Percentiles rank a stretch among this genome's conserved stretches.
phyloP scores from a whole-genome alignment of 2,113 vertebrate species.

The Synchiropus splendidus region DNA sequence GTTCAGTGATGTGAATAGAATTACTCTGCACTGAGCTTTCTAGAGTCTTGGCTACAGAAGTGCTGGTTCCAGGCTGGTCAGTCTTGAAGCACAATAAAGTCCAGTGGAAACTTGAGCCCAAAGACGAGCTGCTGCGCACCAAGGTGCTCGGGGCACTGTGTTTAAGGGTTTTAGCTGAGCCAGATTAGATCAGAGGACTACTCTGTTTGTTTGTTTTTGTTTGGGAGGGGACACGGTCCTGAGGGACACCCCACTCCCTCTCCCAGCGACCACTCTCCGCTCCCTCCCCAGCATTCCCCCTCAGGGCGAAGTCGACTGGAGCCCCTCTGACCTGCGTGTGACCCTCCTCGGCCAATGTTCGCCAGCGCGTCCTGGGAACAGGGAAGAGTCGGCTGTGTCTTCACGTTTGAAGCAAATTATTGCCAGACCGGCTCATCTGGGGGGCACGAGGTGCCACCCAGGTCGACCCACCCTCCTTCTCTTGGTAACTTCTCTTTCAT shows the following conservation, averaged over 20 bases:
- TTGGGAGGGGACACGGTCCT: conserved; percentile 44
- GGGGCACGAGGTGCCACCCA: conserved; percentile 54
- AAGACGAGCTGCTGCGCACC: conserved; percentile 3
- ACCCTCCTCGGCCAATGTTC: conserved; percentile 45
- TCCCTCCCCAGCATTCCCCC: conserved; percentile 53
- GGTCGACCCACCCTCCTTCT: conserved; percentile 29
- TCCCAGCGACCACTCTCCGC: conserved; percentile 29
- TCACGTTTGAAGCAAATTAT: conserved; percentile 56
- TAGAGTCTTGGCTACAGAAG: too few relatives aligned
- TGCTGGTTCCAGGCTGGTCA: too few relatives aligned
- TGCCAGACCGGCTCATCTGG: conserved; percentile 51
- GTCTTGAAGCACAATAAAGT: too few relatives aligned
- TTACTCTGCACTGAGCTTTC: too few relatives aligned
- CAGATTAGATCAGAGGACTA: conserved; percentile 61
- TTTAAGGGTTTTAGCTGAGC: conserved; percentile 37
- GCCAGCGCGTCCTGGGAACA: conserved; percentile 50
- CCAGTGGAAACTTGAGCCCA: conserved; percentile 1
- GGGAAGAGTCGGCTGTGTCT: conserved; percentile 42
- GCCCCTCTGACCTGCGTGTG: conserved; percentile 60
- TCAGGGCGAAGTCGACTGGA: conserved; percentile 54
- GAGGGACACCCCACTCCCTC: conserved; percentile 26
- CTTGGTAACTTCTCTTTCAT: conserved; percentile 44
- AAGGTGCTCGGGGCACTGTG: conserved; percentile 34
- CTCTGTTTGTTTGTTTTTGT: conserved; percentile 68
- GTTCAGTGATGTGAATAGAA: too few relatives aligned